Conservation (phyloP, 2,888 invertebrate species). For the Pyrgus malvae region DNA sequence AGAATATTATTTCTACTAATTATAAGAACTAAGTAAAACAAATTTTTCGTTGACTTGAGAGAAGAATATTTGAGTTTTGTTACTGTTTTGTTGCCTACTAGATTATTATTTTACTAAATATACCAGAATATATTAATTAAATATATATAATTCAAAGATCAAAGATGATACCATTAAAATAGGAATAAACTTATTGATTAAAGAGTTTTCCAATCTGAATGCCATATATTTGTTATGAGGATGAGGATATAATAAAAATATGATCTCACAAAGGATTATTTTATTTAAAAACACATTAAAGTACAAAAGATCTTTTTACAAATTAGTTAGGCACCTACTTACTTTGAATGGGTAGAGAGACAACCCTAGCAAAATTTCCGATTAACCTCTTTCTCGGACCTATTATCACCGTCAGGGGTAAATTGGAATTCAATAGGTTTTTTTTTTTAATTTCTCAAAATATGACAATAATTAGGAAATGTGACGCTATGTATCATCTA, state of each 20-base stretch:
- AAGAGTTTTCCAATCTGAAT: background rate
- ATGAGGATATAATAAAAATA: background rate
- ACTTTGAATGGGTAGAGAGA: background rate
- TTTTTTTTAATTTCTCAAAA: slow-evolving; percentile 22
- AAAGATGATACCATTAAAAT: background rate
- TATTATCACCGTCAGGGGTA: slow-evolving; percentile 24
- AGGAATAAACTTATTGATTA: background rate
- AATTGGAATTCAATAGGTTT: slow-evolving; percentile 20
- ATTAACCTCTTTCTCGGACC: slow-evolving; percentile 22
- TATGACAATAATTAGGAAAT: slow-evolving; percentile 5
- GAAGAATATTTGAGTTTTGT: too few species aligned
- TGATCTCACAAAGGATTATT: background rate
- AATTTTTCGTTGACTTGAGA: too few species aligned
- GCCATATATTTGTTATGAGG: background rate
- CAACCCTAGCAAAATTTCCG: slow-evolving; percentile 21
- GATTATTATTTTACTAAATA: too few species aligned
- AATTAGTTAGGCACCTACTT: slow-evolving; percentile 12
- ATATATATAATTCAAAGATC: background rate
- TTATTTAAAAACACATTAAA: background rate
- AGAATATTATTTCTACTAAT: too few species aligned
- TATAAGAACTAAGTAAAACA: too few species aligned
- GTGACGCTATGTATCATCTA: background rate
- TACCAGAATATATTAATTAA: too few species aligned
- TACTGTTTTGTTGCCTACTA: too few species aligned
- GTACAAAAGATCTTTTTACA: slow-evolving; percentile 1